Evolutionary conservation across 2,888 invertebrate genomes (phyloP).

Genomic region (Cataglyphis rosenhaueri): DNA sequence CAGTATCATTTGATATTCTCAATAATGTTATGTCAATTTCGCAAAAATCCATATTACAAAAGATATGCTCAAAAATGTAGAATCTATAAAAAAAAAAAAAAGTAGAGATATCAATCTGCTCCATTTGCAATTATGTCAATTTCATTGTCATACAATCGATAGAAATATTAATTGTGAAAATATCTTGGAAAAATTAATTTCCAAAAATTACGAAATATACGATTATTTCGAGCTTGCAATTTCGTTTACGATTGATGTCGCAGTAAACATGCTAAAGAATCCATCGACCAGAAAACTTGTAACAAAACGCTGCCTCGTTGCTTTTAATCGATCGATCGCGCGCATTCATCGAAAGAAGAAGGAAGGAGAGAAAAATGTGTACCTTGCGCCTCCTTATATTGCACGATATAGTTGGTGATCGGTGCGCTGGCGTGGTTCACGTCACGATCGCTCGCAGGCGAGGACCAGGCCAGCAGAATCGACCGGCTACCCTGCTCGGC

Average conservation of each 20-base stretch:
- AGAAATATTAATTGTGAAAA: not conserved
- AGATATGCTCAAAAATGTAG: not conserved
- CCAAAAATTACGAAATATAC: not conserved
- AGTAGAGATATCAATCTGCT: not conserved
- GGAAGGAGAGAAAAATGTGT: conserved; percentile 56
- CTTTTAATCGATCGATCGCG: conserved; percentile 14
- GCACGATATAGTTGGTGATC: conserved; percentile 87
- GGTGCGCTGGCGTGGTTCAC: conserved; percentile 85
- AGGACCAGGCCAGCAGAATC: conserved; percentile 87
- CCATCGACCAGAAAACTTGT: not conserved
- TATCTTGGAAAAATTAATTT: not conserved
- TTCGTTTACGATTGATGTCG: not conserved
- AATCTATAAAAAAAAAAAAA: not conserved
- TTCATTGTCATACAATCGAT: not conserved
- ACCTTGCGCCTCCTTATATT: conserved; percentile 88
- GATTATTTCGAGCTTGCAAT: not conserved
- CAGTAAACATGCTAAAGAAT: not conserved
- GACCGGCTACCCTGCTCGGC: conserved; percentile 87
- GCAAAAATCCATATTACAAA: not conserved
- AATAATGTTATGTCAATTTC: not conserved
- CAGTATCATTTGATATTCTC: not conserved
- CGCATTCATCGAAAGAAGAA: conserved; percentile 5
- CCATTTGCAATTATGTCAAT: not conserved
- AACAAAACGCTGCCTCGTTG: conserved; percentile 2
- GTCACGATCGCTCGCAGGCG: conserved; percentile 85